Conservation (phyloP, 2,797 vertebrate genomes). For the Lerista edwardsae region DNA sequence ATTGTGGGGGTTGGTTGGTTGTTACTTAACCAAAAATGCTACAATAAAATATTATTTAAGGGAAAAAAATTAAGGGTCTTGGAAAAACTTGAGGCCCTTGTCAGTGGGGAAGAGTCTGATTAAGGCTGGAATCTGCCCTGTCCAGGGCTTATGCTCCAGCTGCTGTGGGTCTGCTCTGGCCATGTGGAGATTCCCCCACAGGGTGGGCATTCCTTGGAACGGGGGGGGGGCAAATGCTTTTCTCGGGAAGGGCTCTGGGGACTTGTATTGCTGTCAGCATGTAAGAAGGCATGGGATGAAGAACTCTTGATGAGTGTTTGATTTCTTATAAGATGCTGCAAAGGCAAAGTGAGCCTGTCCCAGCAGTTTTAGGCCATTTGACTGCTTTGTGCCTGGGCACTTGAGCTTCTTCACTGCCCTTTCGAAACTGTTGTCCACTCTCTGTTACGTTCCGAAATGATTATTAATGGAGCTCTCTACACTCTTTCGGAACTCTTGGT, state of each 20-base stretch:
- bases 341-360: conserved; percentile 8
- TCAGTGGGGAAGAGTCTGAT: too few species aligned
- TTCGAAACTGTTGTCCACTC: conserved; percentile 58
- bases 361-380: conserved; percentile 52
- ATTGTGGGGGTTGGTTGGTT: too few species aligned
- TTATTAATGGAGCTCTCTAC: conserved; percentile 68
- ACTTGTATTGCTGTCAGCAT: background rate
- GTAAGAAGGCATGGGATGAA: background rate
- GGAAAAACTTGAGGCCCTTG: background rate
- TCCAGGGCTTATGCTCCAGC: too few species aligned
- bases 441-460: conserved; percentile 66
- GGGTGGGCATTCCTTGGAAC: background rate
- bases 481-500: conserved; percentile 69
- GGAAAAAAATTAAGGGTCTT: background rate
- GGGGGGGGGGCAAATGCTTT: background rate
- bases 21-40: background rate
- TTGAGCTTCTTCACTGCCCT: conserved; percentile 49
- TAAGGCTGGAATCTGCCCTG: background rate
- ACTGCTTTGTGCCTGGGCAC: conserved; percentile 36
- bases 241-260: background rate
- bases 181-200: background rate
- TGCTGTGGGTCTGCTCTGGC: background rate
- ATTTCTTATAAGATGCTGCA: conserved; percentile 29
- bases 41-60: background rate
- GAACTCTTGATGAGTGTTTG: background rate